A percentile compares a stretch with the other conserved stretches of the same genome.
These are phyloP conservation scores for Acropternis orthonyx DNA, from an alignment of 2,797 vertebrate genomes.

Conservation along the genomic window DNA sequence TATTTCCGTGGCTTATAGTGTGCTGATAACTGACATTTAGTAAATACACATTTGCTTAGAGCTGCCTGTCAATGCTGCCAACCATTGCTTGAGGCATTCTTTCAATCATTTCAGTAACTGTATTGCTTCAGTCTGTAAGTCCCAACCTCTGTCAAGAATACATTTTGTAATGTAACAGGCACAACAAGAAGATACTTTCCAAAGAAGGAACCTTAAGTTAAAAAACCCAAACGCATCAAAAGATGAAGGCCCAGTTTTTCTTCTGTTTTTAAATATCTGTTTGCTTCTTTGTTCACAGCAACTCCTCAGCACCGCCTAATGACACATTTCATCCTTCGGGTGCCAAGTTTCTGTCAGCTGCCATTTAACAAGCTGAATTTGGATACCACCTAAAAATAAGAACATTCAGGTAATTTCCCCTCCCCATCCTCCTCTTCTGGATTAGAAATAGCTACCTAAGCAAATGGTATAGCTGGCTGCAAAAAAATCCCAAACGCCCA, in stretches of 20 bases:
- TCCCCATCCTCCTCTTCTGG: background rate
- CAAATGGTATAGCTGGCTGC: background rate
- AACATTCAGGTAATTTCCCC: background rate
- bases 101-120: background rate
- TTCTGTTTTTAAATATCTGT: background rate
- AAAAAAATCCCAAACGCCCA: background rate
- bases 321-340: background rate
- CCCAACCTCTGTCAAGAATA: background rate
- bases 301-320: background rate
- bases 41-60: background rate
- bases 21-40: background rate
- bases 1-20: background rate
- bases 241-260: background rate
- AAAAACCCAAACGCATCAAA: rapidly evolving
- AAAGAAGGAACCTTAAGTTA: background rate
- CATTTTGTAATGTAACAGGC: background rate
- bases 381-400: background rate
- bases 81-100: background rate
- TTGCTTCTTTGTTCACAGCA: background rate
- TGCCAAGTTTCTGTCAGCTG: background rate
- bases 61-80: background rate
- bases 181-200: background rate
- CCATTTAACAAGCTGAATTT: background rate
- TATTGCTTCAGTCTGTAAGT: background rate
- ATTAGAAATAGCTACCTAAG: background rate